phyloP scores from a whole-genome alignment of 2,797 vertebrate genomes.

The Lepidocolaptes lacrymiger region DNA sequence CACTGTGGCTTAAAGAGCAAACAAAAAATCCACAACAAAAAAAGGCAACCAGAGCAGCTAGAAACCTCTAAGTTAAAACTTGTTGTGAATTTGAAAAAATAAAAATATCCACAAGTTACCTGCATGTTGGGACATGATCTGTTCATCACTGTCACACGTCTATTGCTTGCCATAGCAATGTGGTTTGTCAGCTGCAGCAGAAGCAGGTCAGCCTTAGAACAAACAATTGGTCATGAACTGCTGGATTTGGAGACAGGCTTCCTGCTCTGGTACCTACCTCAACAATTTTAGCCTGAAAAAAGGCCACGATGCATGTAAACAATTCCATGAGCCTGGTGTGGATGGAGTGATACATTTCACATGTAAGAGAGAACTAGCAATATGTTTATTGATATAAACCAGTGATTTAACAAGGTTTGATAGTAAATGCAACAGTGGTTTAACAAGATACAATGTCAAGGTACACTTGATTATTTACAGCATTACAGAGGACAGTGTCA shows the following conservation, averaged over 20 bases:
- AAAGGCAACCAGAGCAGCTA: neutral
- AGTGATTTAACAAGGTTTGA: neutral
- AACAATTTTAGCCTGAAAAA: neutral
- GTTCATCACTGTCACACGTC: neutral
- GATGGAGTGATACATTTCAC: neutral
- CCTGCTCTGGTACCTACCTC: neutral
- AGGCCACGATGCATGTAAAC: neutral
- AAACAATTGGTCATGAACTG: neutral
- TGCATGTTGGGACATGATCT: neutral
- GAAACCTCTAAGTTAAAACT: neutral
- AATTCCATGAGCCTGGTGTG: neutral
- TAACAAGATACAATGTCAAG: neutral
- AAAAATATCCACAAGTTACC: neutral
- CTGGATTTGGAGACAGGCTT: neutral
- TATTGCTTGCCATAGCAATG: neutral
- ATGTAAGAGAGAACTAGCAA: neutral
- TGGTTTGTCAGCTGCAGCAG: neutral
- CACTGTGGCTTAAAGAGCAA: neutral
- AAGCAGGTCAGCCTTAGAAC: neutral
- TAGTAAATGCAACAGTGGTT: neutral
- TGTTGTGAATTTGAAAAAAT: neutral
- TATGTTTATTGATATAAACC: neutral
- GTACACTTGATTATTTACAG: neutral
- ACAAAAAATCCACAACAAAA: neutral
- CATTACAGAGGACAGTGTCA: neutral